A percentile compares a stretch with the other conserved stretches of the same genome.
Evolutionary conservation across 2,113 vertebrate species (phyloP).

Genomic region (Edolisoma coerulescens): DNA sequence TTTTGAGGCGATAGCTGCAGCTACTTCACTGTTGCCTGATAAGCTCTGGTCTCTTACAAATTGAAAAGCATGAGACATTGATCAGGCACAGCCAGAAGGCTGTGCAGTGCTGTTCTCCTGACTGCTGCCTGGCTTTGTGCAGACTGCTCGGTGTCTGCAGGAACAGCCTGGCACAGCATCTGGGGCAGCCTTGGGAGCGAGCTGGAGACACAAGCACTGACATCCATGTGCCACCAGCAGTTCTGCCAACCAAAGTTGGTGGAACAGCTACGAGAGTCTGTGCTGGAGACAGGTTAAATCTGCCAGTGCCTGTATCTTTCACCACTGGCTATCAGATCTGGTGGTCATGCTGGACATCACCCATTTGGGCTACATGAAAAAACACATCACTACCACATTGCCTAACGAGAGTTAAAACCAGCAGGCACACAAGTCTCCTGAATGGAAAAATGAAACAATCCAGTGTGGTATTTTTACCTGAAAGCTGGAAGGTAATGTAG

Average conservation of each 20-base stretch:
- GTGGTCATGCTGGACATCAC: background rate
- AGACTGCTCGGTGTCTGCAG: background rate
- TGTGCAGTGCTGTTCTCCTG: background rate
- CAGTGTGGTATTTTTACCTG: background rate
- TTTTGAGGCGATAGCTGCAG: background rate
- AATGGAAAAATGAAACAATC: background rate
- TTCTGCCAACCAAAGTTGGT: background rate
- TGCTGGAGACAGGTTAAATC: background rate
- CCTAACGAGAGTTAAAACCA: background rate
- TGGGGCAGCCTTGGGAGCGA: background rate
- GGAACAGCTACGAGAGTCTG: background rate
- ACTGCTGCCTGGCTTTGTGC: rapidly evolving
- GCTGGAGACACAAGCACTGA: background rate
- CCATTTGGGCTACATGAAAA: background rate
- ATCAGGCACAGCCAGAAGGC: background rate
- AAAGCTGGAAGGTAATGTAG: background rate
- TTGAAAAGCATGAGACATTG: background rate
- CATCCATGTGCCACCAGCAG: background rate
- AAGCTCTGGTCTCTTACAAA: background rate
- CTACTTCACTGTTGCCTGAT: background rate
- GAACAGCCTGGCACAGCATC: background rate
- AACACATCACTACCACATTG: rapidly evolving
- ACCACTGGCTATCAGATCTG: background rate
- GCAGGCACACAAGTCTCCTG: background rate
- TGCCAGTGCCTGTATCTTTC: background rate